Conservation (phyloP, 2,797 vertebrate genomes). For the Ctenopoma kingsleyae region DNA sequence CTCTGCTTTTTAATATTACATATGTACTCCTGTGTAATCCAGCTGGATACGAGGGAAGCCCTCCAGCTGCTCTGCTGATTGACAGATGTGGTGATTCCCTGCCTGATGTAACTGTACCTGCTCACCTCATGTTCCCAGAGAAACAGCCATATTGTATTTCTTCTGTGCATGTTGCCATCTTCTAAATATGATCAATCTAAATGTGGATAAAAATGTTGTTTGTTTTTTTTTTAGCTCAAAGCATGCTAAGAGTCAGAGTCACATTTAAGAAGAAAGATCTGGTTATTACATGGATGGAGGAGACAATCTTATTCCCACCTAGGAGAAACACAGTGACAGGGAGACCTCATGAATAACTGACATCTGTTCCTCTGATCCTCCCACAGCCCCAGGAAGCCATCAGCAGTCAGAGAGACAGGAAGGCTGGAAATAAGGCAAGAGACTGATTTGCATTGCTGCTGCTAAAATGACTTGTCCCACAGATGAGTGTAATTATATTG, state of each 20-base stretch:
- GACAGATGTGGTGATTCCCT: conserved; percentile 36
- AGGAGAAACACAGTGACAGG: conserved; percentile 21
- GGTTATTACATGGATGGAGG: conserved; percentile 36
- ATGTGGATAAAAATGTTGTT: not conserved
- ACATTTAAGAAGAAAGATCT: conserved; percentile 47
- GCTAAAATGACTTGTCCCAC: conserved; percentile 14
- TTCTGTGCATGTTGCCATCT: conserved; percentile 25
- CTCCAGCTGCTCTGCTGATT: conserved; percentile 21
- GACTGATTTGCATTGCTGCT: conserved; percentile 47
- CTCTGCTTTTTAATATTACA: conserved; percentile 11
- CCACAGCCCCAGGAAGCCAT: conserved; percentile 40
- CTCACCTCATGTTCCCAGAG: conserved; percentile 14
- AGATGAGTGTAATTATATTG: conserved; percentile 38
- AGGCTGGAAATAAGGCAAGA: not conserved
- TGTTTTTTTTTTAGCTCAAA: conserved; percentile 15
- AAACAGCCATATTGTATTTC: not conserved
- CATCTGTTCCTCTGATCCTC: conserved; percentile 62
- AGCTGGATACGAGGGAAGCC: conserved; percentile 15
- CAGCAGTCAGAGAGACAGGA: conserved; percentile 12
- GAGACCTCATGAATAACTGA: conserved; percentile 57
- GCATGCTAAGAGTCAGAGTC: conserved; percentile 15
- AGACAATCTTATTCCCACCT: conserved; percentile 50
- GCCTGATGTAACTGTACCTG: conserved; percentile 34
- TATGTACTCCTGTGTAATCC: not conserved
- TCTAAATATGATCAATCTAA: conserved; percentile 20